Base-by-base conservation (phyloP, 2,113 vertebrate species). In the Prunella fulvescens region DNA sequence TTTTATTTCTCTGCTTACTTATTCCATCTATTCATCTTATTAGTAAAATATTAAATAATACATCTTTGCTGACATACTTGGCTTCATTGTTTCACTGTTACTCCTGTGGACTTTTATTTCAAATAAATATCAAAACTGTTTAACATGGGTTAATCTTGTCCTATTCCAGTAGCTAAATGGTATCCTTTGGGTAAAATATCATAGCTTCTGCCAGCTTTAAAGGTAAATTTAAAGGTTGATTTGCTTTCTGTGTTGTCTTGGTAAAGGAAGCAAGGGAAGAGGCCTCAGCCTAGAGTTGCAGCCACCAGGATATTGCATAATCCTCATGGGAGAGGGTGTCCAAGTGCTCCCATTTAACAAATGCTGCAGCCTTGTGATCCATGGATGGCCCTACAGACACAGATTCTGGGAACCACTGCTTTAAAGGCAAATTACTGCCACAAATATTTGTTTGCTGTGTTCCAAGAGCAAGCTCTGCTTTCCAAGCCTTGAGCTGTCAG, bases 321-420 rank as follows among this genome's bases (percentile, higher is more conserved):
- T 17, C 18, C 0, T 40, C 3, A 1, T 23, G 17, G 23, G 22
- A 60, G n/a, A 53, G 37, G 22, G 15, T 2, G 0, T 50, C 33
- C 6, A 53, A 20, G 22, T 23, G 23, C 42, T 71, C 77, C 58
- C 12, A 28, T 50, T 53, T 40, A 48, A 69, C 15, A 44, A 15
- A 62, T 15, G 12, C 19, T 9, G 10, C 5, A 11, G 7, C 47
- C 67, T 35, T n/a, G 8, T 19, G 14, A 33, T 56, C 61, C 51
- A 18, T 0, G 1, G 20, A 10, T 35, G 37, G 26, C 33, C 40
- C n/a, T 57, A 6, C 33, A 42, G 48, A 37, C 24, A 19, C 42
- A 40, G 17, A 18, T 42, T 61, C 23, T 74, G 37, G 60, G 9
- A 33, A 22, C 64, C 35, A 5, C 24, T 69, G 39, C 57, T 64